Base-by-base conservation (phyloP, 2,888 invertebrate species). In the Dryadula phaetusa region DNA sequence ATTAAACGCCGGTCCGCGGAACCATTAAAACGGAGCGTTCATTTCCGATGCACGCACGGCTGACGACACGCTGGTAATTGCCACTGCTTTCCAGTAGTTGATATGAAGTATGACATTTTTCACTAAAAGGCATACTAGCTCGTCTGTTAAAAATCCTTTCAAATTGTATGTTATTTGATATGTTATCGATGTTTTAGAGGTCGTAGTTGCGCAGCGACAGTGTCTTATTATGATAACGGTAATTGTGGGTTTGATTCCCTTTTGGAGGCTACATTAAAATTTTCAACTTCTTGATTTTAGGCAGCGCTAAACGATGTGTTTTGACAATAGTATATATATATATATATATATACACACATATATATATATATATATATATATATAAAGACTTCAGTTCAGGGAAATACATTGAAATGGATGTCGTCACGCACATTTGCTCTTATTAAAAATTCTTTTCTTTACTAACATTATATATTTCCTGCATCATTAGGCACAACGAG, bases 51-150 rank as follows among this genome's bases (percentile, higher is more conserved):
- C 56, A 56, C 56, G 40, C 40, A 40, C 56, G 54, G 37, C 20
- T 56, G 56, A 40, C 56, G 56, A 40, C 40, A n/a, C 22, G n/a
- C 52, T 40, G 22, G 40, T 56, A 56, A 56, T 56, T 56, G 56
- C 40, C 40, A 40, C 40, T 5, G 40, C 37, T 14, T 40, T 10
- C 22, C n/a, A 10, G 40, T 8, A n/a, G 25, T 56, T n/a, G 22
- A 54, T 37, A 3, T 7, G 56, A 40, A 40, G 8, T 16, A n/a
- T 7, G 40, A 16, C 22, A 25, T 25, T 22, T 56, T 8, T 40
- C 40, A 37, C 8, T 56, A 40, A 40, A 37, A 22, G 22, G 20
- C 14, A 8, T 7, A 3, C n/a, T 10, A 37, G 12, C 12, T 12
- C 12, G 12, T 28, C 16, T 14, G 22, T 7, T 25, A n/a, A 47